Evolutionary conservation across 2,888 invertebrate species (phyloP), one percentile per base, ranked within the genome.

Genomic region (Oeneis ivallda): DNA sequence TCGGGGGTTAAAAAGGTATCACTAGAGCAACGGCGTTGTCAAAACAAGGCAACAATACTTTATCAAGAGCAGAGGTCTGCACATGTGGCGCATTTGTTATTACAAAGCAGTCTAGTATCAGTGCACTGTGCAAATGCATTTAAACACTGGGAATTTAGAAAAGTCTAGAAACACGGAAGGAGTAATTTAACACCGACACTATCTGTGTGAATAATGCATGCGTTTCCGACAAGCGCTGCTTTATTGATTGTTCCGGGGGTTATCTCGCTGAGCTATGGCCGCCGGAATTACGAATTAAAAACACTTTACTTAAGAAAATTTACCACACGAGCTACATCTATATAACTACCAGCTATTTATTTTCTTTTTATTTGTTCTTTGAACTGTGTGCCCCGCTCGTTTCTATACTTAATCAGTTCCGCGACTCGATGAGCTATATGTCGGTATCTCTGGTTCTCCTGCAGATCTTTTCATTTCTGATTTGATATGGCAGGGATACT

Each of bases 171-270:
- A 34, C 60, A 39, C 47, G 62, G 65, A 58, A 64, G 67, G 66
- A 70, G 81, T 81, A 81, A 83, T 82, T 82, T 82, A 80, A 82
- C 82, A 82, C 78, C 73, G 83, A 83, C 83, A 75, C 68, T 79
- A 83, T 82, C 83, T 76, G 72, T 73, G 79, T 67, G 81, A 82
- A 82, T 83, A 82, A 83, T 82, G 78, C 76, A 82, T 78, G 77
- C 71, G 70, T 75, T 77, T 78, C 79, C 68, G 68, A 62, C 68
- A 62, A 54, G 60, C 57, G 76, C 79, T 71, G 70, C 67, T 69
- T 71, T 72, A 75, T 75, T 74, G 75, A 76, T 76, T 70, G 67
- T 67, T 62, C 61, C 45, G 52, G 50, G 66, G 73, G 72, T 72
- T 72, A 72, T 72, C 71, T 69, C 52, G 61, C 66, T 70, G 73